Conservation (phyloP, 2,113 vertebrate species). For the Hylia prasina region DNA sequence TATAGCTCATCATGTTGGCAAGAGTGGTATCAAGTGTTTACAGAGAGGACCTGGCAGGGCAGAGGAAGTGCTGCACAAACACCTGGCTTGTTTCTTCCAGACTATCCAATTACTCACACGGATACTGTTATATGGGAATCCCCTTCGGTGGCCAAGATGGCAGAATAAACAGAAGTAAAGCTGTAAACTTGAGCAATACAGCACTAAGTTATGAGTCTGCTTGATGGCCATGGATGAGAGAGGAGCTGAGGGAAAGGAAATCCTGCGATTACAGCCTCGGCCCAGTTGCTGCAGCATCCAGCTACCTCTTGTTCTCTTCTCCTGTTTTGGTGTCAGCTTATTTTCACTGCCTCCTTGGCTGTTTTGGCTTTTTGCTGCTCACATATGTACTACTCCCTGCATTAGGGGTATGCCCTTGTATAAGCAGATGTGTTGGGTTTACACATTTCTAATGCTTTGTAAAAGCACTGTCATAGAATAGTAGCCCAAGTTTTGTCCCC, state of each 20-base stretch:
- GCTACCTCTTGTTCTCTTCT: not conserved
- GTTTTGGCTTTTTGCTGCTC: not conserved
- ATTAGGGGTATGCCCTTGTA: not conserved
- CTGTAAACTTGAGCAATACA: not conserved
- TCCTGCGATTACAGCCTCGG: not conserved
- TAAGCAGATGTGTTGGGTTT: not conserved
- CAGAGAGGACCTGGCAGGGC: not conserved
- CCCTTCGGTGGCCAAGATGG: not conserved
- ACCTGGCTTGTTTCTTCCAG: not conserved
- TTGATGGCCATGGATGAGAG: not conserved
- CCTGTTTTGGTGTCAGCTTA: not conserved
- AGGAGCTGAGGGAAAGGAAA: not conserved
- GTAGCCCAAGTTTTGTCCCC: not conserved
- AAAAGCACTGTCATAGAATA: not conserved
- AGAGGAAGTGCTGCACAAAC: not conserved
- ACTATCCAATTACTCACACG: not conserved
- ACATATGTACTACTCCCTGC: not conserved
- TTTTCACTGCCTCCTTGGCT: not conserved
- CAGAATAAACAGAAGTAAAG: not conserved
- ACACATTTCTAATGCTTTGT: not conserved
- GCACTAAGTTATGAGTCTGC: not conserved
- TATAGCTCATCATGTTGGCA: not conserved
- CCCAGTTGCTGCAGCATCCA: not conserved
- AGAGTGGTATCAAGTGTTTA: not conserved
- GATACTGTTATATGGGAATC: not conserved